Evolutionary conservation across 1,140 invertebrate species (phyloP), one percentile per base, ranked within the genome.

Genomic region (Colletes latitarsis): DNA sequence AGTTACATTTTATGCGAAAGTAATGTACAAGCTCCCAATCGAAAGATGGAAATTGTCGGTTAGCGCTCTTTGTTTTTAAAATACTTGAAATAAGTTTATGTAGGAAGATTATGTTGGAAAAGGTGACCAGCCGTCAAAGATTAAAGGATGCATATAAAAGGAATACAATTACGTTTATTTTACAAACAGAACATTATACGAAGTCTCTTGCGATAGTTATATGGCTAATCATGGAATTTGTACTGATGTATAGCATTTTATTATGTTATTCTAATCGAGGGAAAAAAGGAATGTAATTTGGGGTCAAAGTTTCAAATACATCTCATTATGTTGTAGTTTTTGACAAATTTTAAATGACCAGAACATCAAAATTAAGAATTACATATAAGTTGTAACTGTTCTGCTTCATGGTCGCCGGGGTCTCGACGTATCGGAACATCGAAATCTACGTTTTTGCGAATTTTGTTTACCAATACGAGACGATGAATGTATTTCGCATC

Each of bases 381-480:
- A 39, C 67, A 82, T n/a, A 58, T 72, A 5, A 78, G 21, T 30
- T 75, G 53, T 21, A 82, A 78, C 77, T 69, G 52, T 19, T 77
- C 41, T 57, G 67, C 64, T 62, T 84, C 69, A 43, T 67, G 57
- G 49, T 86, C 77, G 10, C 82, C 21, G 10, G 66, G 67, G 15
- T 82, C 63, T 39, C 85, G 77, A 57, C 84, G 76, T 9, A 89
- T 15, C 21, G 82, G 57, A 62, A 90, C 58, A 69, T 85, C 82
- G 1, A 83, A 74, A 64, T 89, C 86, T 9, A 89, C 39, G 55
- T 87, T 90, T 85, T 81, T 85, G 49, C 73, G 79, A 76, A 94
- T 92, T 92, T 86, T 86, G 84, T 93, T 91, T 73, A 89, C 88
- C 43, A 94, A 88, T 83, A 94, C 90, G 70, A 93, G 84, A 78